Percentiles rank a stretch among this genome's conserved stretches.
phyloP scores from a whole-genome alignment of 2,888 invertebrate genomes.

The Dendrolimus houi region DNA sequence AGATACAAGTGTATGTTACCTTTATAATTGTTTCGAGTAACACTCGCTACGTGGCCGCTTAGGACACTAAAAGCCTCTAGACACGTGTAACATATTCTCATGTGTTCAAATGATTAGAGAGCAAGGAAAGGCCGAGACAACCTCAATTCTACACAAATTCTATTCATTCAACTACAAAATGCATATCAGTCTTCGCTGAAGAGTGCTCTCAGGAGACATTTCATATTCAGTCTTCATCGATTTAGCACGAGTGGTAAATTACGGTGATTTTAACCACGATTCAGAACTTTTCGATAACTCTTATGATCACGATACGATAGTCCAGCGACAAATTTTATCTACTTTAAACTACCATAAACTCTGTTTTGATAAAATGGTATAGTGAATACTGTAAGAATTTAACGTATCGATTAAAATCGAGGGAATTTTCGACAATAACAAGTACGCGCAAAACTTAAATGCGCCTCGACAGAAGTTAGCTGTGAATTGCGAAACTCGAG shows the following conservation, averaged over 20 bases:
- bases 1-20: constrained; percentile 41
- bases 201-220: constrained; percentile 38
- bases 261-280: no score
- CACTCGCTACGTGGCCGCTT: constrained; percentile 36
- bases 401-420: no score
- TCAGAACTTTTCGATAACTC: no score
- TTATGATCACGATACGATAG: no score
- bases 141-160: constrained; percentile 30
- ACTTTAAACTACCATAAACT: no score
- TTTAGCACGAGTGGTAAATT: constrained; percentile 27
- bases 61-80: constrained; percentile 29
- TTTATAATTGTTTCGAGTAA: constrained; percentile 28
- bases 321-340: no score
- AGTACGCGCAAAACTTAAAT: no score
- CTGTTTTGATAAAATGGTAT: no score
- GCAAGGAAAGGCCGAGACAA: constrained; percentile 56
- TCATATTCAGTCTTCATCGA: constrained; percentile 49
- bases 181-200: constrained; percentile 56
- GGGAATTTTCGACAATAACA: no score
- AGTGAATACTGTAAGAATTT: no score
- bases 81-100: constrained; percentile 48
- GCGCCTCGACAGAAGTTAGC: no score
- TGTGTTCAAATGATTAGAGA: constrained; percentile 60
- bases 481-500: no score
- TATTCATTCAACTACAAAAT: constrained; percentile 58